Evolutionary conservation across 2,113 vertebrate genomes (phyloP).

Genomic region (Vulpes vulpes): DNA sequence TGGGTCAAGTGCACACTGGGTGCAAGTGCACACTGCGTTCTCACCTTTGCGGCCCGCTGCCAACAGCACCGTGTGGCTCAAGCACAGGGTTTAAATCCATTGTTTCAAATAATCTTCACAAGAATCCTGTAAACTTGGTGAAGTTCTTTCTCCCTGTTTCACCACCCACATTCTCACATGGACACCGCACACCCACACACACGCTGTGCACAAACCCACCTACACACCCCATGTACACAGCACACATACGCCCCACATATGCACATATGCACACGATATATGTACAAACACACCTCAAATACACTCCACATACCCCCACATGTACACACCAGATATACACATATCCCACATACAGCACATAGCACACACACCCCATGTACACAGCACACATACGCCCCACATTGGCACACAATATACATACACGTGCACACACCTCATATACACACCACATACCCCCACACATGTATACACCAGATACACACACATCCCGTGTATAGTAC

Average conservation of each 20-base stretch:
- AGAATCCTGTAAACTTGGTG: background rate
- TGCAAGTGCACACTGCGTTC: background rate
- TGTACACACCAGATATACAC: no score
- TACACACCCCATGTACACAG: no score
- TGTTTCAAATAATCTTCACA: background rate
- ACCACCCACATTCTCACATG: background rate
- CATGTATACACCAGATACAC: background rate
- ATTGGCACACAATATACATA: no score
- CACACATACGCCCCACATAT: no score
- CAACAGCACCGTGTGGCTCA: fast-evolving
- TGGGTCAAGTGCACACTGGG: background rate
- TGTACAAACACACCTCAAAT: no score
- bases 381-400: no score
- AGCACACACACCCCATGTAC: no score
- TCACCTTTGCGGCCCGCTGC: background rate
- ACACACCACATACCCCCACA: background rate
- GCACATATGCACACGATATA: no score
- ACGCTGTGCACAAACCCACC: background rate
- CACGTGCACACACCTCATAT: no score
- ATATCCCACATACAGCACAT: no score
- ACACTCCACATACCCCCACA: no score
- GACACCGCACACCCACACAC: background rate
- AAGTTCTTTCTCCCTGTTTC: background rate
- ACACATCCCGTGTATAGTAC: no score
- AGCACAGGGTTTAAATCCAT: fast-evolving